These are phyloP conservation scores for Drosophila ficusphila DNA, from an alignment of 1,140 invertebrate genomes.

Conservation along the genomic window DNA sequence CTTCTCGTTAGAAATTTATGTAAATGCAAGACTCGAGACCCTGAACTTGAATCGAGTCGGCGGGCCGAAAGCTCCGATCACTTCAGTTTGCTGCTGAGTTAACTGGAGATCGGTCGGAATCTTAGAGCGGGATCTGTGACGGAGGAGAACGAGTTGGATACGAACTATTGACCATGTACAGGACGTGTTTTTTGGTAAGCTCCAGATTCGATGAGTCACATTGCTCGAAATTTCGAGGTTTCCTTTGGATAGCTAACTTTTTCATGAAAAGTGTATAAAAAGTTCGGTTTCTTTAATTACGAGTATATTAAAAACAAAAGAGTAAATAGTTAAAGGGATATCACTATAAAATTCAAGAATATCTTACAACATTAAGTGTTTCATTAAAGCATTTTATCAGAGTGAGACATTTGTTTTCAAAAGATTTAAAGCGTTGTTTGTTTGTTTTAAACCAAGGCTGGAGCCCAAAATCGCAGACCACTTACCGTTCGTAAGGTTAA, in stretches of 20 bases:
- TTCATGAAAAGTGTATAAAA: no score
- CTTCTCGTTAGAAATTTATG: conserved; percentile 68
- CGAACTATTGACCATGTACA: conserved; percentile 42
- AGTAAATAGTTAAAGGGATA: no score
- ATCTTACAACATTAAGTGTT: no score
- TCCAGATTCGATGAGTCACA: background rate
- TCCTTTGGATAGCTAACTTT: no score
- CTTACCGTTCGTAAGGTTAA: background rate
- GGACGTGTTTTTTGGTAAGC: conserved; percentile 54
- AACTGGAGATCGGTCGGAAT: conserved; percentile 38
- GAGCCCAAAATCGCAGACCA: background rate
- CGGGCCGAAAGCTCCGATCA: conserved; percentile 25
- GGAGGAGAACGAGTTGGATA: conserved; percentile 3
- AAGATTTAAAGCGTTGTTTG: no score
- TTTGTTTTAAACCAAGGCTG: background rate
- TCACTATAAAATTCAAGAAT: no score
- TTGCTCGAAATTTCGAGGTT: no score
- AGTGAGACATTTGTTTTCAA: no score
- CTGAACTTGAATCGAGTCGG: conserved; percentile 71
- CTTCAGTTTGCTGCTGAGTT: conserved; percentile 61
- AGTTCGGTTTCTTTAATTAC: no score
- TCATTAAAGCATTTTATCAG: no score
- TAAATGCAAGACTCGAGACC: conserved; percentile 62
- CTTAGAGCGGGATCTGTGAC: conserved; percentile 4
- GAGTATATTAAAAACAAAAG: no score